Percentiles rank a stretch among this genome's conserved stretches.
Conservation (phyloP, 2,113 vertebrate genomes). For the Chloropsis cyanopogon region DNA sequence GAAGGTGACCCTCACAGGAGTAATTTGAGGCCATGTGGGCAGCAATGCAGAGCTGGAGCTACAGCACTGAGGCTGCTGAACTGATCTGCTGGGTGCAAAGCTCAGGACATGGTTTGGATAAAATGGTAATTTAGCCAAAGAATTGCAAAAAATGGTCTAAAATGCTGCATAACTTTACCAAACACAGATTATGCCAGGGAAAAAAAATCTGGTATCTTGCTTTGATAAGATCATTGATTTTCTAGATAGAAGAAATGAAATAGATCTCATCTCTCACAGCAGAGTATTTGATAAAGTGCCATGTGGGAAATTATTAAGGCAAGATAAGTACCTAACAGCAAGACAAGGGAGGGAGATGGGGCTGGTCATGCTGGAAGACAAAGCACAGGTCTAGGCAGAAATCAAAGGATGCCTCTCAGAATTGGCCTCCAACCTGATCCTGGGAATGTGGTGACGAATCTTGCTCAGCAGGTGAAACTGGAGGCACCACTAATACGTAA, state of each 20-base stretch:
- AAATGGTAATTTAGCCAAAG: not conserved
- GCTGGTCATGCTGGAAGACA: not conserved
- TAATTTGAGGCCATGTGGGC: not conserved
- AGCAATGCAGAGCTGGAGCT: not conserved
- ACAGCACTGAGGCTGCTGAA: not conserved
- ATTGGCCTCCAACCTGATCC: not conserved
- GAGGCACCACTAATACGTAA: not conserved
- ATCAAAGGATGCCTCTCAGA: fast-evolving
- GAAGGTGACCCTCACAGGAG: not conserved
- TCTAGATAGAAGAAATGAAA: conserved; percentile 49
- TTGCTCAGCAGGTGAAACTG: not conserved
- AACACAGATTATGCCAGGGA: not conserved
- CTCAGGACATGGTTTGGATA: not conserved
- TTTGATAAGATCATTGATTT: conserved; percentile 58
- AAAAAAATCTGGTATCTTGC: not conserved
- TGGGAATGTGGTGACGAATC: not conserved
- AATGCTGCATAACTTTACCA: not conserved
- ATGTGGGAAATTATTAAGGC: conserved; percentile 16
- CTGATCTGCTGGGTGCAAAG: not conserved
- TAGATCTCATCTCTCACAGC: conserved; percentile 5
- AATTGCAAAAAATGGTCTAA: not conserved
- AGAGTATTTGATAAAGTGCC: conserved; percentile 13
- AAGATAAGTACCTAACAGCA: not conserved
- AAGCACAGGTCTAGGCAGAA: not conserved
- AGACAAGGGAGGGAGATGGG: not conserved